A percentile compares a stretch with the other conserved stretches of the same genome.
Evolutionary conservation across 2,113 vertebrate genomes (phyloP).

Genomic region (Cyanistes caeruleus): DNA sequence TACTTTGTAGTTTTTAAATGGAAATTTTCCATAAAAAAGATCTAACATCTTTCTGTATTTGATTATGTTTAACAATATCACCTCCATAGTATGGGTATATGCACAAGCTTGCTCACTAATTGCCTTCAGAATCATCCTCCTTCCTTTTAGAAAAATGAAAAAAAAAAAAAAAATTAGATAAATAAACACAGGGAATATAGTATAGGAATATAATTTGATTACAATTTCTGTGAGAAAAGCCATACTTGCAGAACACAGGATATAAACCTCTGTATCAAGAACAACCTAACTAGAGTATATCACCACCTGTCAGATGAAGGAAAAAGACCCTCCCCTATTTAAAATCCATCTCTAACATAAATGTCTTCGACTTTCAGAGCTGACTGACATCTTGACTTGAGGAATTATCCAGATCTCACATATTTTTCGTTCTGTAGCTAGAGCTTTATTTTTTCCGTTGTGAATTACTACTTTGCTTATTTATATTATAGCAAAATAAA

Average conservation of each 20-base stretch:
- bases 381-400: not conserved
- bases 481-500: not conserved
- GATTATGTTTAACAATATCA: not conserved
- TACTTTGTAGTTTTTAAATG: not conserved
- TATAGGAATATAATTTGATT: not conserved
- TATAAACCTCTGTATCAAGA: not conserved
- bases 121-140: accelerated
- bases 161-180: not conserved
- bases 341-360: not conserved
- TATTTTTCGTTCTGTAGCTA: not conserved
- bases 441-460: not conserved
- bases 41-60: not conserved
- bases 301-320: not conserved
- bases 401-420: not conserved
- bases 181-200: not conserved
- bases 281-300: not conserved
- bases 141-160: not conserved
- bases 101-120: not conserved
- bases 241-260: not conserved
- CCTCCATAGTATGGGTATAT: not conserved
- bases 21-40: not conserved
- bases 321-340: not conserved
- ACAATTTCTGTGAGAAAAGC: not conserved
- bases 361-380: not conserved
- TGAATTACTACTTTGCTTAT: not conserved